Conservation (phyloP, 2,113 vertebrate species). For the Panthera leo region DNA sequence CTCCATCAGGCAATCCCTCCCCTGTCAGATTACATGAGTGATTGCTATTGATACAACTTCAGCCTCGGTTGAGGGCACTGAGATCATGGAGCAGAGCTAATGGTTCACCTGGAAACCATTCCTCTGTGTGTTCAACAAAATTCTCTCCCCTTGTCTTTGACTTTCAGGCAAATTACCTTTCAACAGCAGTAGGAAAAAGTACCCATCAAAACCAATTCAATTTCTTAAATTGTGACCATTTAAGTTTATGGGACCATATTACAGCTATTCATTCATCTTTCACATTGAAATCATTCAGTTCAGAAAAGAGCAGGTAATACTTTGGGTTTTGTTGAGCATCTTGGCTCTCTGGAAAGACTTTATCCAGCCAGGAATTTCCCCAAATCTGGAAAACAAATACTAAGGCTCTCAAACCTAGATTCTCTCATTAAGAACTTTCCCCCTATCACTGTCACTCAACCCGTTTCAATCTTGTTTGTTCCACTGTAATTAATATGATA, state of each 20-base stretch:
- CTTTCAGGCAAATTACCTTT: constrained; percentile 63
- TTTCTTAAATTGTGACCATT: constrained; percentile 45
- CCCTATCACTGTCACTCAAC: neutral
- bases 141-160: constrained; percentile 59
- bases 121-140: constrained; percentile 54
- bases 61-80: neutral
- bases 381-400: constrained; percentile 19
- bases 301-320: neutral
- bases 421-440: neutral
- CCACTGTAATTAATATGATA: neutral
- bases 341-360: constrained; percentile 22
- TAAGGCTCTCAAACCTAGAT: neutral
- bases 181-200: constrained; percentile 33
- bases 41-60: constrained; percentile 30
- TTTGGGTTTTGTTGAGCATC: neutral
- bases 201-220: constrained; percentile 35
- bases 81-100: constrained; percentile 35
- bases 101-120: constrained; percentile 53
- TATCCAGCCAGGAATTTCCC: neutral
- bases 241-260: constrained; percentile 22
- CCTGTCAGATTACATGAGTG: constrained; percentile 17
- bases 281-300: constrained; percentile 41
- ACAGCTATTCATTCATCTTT: constrained; percentile 37
- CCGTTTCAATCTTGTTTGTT: neutral
- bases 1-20: neutral